Conservation (phyloP, 2,888 invertebrate genomes). For the Arenicola marina region DNA sequence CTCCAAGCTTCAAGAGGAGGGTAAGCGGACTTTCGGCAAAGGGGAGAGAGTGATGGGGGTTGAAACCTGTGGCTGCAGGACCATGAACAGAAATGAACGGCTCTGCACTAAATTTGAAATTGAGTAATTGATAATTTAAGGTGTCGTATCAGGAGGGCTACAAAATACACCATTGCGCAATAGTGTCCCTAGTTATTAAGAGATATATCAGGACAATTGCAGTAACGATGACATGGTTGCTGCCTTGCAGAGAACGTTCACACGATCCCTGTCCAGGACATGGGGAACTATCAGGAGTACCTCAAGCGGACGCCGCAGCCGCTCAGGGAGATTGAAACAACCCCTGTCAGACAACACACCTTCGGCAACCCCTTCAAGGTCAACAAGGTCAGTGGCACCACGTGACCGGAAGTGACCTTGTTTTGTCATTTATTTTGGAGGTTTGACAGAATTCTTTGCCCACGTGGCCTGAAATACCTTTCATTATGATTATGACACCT, state of each 20-base stretch:
- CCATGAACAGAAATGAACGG: too few relatives aligned
- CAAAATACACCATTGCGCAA: too few relatives aligned
- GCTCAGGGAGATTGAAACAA: slow-evolving; percentile 90
- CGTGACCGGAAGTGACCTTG: too few relatives aligned
- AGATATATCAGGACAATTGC: too few relatives aligned
- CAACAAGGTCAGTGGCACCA: slow-evolving; percentile 86
- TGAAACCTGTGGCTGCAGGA: too few relatives aligned
- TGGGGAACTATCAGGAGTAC: slow-evolving; percentile 99
- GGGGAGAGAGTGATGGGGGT: too few relatives aligned
- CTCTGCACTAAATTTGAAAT: too few relatives aligned
- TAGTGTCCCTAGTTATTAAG: too few relatives aligned
- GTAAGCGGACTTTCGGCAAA: neutral
- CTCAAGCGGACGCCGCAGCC: slow-evolving; percentile 91
- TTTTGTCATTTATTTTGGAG: neutral
- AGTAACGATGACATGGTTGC: neutral
- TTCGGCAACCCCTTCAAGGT: slow-evolving; percentile 99
- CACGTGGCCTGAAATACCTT: neutral
- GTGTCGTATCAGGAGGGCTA: too few relatives aligned
- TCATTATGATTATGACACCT: neutral
- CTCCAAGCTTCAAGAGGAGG: slow-evolving; percentile 2
- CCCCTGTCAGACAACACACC: slow-evolving; percentile 95
- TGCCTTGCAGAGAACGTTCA: slow-evolving; percentile 81
- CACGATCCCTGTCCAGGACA: slow-evolving; percentile 93
- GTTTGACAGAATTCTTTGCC: neutral
- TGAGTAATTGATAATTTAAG: too few relatives aligned